phyloP scores from a whole-genome alignment of 2,797 vertebrate species.

The Chloroceryle inda region DNA sequence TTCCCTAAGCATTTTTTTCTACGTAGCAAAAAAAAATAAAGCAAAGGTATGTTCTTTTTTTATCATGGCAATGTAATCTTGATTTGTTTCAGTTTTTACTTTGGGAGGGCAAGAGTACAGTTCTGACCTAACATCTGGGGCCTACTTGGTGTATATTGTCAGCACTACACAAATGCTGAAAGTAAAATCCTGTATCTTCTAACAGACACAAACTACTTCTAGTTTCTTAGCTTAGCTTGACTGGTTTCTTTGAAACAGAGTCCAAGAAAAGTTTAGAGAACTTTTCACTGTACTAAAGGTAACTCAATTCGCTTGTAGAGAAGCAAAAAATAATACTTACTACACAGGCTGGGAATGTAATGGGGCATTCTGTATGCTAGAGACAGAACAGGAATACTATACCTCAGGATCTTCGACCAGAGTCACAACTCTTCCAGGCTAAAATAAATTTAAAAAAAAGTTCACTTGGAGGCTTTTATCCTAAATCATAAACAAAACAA shows the following conservation, averaged over 20 bases:
- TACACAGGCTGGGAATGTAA: not conserved
- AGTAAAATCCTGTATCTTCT: not conserved
- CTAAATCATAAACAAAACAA: not conserved
- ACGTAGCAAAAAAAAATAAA: not conserved
- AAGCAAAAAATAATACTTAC: not conserved
- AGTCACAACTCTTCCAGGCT: constrained; percentile 98
- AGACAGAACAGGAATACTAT: constrained; percentile 62
- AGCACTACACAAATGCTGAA: not conserved
- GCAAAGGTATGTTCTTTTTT: not conserved
- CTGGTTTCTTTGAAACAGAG: not conserved
- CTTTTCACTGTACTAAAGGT: not conserved
- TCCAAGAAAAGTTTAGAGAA: not conserved
- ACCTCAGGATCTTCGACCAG: constrained; percentile 95
- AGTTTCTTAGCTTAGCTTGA: not conserved
- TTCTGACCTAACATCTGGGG: not conserved
- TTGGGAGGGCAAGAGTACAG: not conserved
- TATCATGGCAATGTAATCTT: not conserved
- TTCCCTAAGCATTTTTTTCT: not conserved
- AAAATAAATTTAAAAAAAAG: constrained; percentile 57
- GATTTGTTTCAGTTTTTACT: not conserved
- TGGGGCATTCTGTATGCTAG: not conserved
- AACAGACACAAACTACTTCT: not conserved
- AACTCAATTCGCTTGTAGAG: not conserved
- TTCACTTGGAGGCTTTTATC: constrained; percentile 21
- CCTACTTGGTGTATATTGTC: not conserved